Base-by-base conservation (phyloP, 2,888 invertebrate species). In the Drosophila prostipennis region DNA sequence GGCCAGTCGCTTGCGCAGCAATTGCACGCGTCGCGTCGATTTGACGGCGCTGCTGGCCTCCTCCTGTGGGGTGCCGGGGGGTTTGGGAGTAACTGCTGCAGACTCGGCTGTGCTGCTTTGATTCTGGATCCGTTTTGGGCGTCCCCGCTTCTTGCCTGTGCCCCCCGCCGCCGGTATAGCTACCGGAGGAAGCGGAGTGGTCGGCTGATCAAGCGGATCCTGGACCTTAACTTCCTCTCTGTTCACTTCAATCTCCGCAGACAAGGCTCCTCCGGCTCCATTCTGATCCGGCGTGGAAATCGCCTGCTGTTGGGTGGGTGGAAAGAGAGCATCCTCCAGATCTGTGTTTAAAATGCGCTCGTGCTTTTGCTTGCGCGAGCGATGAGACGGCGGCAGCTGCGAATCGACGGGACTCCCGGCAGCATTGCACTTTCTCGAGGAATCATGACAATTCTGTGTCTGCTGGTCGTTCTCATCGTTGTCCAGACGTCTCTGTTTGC, bases 61-160 rank as follows among this genome's bases (percentile, higher is more conserved):
- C 14, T 65, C 59, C 34, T 51, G 74, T 14, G 45, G 19, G 34
- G 56, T 32, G 14, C 34, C 48, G n/a, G 55, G 58, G n/a, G 55
- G 58, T 29, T 46, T 26, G 55, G 42, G 52, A 45, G 43, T 46
- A 54, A 11, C 45, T 29, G 11, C 26, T 40, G 14, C n/a, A 52
- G 26, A 13, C 5, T 63, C 61, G 26, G 8, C 11, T n/a, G 48
- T n/a, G 61, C 39, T n/a, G 61, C 39, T 49, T 34, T 61, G 61
- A 51, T 32, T 40, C 16, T 52, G 68, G 58, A 65, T 70, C 79
- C 93, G 93, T 58, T 93, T 90, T 0, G 93, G 93, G 32, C 93
- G 83, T 4, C 93, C 93, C n/a, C 93, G 91, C 72, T 92, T 79
- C 48, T 84, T 86, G 14, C 46, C 78, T 0, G 76, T 79, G 23